Conservation (phyloP, 1,140 invertebrate species). For the Drosophila micromelanica region DNA sequence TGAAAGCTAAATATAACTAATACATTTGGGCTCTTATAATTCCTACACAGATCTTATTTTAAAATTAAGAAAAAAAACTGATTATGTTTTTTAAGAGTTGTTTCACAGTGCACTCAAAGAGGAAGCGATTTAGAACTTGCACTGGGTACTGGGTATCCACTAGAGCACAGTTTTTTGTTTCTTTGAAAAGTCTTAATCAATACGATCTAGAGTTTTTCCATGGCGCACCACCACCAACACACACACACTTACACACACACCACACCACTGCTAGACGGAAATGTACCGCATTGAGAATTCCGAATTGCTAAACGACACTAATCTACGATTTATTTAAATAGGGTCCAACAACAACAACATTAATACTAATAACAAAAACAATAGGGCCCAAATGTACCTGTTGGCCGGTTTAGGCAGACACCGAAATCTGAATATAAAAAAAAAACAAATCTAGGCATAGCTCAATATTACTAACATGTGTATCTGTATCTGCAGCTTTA, state of each 20-base stretch:
- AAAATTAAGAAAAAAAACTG: no score
- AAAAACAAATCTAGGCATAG: conserved; percentile 19
- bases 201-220: conserved; percentile 11
- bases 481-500: conserved; percentile 10
- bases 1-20: no score
- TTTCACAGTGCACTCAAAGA: no score
- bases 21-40: no score
- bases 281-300: conserved; percentile 56
- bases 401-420: conserved; percentile 35
- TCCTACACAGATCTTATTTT: no score
- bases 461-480: conserved; percentile 27
- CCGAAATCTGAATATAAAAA: conserved; percentile 14
- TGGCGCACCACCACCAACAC: background rate
- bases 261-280: conserved; percentile 1
- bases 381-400: conserved; percentile 48
- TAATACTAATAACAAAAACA: conserved; percentile 9
- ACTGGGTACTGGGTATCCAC: background rate
- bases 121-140: no score
- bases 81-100: no score
- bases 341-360: conserved; percentile 26
- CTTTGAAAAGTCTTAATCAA: conserved; percentile 41
- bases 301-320: conserved; percentile 81
- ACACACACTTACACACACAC: background rate
- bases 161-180: conserved; percentile 10
- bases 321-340: conserved; percentile 80